These are phyloP conservation scores for Nestor notabilis DNA, from an alignment of 2,113 vertebrate genomes.

Conservation along the genomic window DNA sequence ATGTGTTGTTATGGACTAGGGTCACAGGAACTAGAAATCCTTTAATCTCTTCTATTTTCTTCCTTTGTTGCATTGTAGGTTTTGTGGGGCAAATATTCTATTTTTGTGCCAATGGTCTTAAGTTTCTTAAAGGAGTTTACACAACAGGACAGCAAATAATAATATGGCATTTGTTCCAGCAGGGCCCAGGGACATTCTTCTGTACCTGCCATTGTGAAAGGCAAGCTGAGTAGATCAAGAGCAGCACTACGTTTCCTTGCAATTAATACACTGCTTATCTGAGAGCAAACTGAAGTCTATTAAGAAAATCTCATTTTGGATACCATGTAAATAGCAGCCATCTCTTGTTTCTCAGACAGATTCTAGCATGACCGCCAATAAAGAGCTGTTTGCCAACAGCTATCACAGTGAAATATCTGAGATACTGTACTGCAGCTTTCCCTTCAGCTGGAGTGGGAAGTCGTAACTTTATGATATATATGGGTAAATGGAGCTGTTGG, in stretches of 20 bases:
- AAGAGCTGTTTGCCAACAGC: background rate
- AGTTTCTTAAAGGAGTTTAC: background rate
- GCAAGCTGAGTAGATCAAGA: background rate
- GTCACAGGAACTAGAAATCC: rapidly evolving
- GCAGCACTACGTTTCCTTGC: background rate
- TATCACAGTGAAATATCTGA: background rate
- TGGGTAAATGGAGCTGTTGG: background rate
- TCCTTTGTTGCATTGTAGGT: rapidly evolving
- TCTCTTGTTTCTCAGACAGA: background rate
- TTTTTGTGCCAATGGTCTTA: background rate
- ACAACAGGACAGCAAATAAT: background rate
- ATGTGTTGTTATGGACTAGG: background rate
- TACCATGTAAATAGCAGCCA: background rate
- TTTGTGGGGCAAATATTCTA: background rate
- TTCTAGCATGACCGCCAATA: background rate
- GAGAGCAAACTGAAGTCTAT: background rate
- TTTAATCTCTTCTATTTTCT: background rate
- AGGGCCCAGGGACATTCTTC: background rate
- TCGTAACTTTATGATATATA: background rate
- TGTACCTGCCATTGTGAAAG: background rate
- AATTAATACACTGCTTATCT: background rate
- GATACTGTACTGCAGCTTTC: background rate
- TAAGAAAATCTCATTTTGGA: background rate
- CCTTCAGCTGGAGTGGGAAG: background rate
- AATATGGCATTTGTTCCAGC: background rate